These are phyloP conservation scores for Umimayanthus kanabou DNA, from an alignment of 92 coral and sea anemone genomes.

Conservation along the genomic window DNA sequence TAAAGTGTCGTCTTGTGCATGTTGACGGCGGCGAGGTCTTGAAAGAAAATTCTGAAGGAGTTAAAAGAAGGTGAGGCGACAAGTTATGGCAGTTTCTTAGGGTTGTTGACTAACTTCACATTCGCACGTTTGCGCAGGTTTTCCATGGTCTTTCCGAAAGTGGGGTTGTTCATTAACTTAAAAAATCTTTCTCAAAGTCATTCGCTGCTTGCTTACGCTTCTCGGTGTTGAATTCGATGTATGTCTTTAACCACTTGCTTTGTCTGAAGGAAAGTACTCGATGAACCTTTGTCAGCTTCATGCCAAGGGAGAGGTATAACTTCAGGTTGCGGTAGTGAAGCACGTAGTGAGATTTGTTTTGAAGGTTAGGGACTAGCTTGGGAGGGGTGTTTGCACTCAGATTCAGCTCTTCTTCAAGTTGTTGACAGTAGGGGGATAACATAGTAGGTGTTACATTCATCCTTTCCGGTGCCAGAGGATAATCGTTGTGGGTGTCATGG, in stretches of 20 bases:
- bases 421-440: constrained; percentile 30
- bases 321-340: constrained; percentile 46
- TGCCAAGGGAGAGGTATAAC: constrained; percentile 37
- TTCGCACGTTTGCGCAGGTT: constrained; percentile 35
- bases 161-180: constrained; percentile 57
- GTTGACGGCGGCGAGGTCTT: no score
- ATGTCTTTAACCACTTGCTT: constrained; percentile 30
- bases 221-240: constrained; percentile 44
- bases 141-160: constrained; percentile 59
- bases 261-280: constrained; percentile 24
- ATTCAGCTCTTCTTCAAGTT: constrained; percentile 16
- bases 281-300: constrained; percentile 38
- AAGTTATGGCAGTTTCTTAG: no score
- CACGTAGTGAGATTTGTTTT: constrained; percentile 28
- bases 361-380: constrained; percentile 41
- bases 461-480: constrained; percentile 43
- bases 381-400: background rate
- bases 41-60: no score
- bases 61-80: no score
- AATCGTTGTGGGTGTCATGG: constrained; percentile 40
- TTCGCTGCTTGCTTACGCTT: constrained; percentile 40
- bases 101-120: no score
- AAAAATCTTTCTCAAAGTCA: constrained; percentile 54
- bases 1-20: no score
- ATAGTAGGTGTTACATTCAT: constrained; percentile 36